Conservation (phyloP, 2,113 vertebrate species). For the Pteruthius melanotis region DNA sequence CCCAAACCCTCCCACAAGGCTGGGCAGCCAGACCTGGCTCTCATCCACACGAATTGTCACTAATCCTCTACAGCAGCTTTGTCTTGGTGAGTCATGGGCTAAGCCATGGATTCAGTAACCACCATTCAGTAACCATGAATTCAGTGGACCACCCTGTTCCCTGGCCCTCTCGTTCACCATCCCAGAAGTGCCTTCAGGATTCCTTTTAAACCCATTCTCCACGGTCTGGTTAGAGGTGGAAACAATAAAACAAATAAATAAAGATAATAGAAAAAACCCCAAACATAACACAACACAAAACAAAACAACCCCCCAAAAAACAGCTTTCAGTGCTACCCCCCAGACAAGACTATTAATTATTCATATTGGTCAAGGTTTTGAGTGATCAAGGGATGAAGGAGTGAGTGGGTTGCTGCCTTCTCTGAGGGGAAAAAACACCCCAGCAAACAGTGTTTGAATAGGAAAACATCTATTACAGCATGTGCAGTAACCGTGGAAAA, state of each 20-base stretch:
- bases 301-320: fast-evolving
- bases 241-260: background rate
- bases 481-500: background rate
- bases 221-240: background rate
- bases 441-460: background rate
- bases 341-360: background rate
- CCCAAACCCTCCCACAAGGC: background rate
- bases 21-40: background rate
- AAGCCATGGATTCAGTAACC: background rate
- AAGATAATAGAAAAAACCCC: background rate
- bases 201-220: background rate
- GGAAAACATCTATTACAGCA: background rate
- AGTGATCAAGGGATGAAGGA: background rate
- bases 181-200: background rate
- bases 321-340: background rate
- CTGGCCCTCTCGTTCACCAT: background rate
- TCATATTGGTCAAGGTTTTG: background rate
- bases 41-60: background rate
- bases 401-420: background rate
- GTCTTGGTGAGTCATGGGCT: background rate
- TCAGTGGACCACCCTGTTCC: background rate
- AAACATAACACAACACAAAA: background rate
- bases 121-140: no score
- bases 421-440: background rate
- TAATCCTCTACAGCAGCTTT: background rate